Conservation (phyloP, 2,797 vertebrate genomes). For the Falco cherrug region DNA sequence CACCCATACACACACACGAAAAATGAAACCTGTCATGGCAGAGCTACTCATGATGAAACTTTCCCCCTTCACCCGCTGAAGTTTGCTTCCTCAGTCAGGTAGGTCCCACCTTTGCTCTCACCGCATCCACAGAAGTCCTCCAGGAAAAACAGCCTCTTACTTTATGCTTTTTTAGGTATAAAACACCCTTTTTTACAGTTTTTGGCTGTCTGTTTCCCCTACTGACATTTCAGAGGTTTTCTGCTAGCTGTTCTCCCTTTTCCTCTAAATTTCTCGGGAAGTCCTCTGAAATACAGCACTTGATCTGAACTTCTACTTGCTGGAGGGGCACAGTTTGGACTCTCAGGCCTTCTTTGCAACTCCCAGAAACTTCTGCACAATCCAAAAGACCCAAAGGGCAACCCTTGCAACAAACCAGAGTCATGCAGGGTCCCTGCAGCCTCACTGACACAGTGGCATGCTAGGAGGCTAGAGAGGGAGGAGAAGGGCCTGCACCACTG, state of each 20-base stretch:
- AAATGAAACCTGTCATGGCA: background rate
- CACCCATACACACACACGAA: background rate
- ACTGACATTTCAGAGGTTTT: background rate
- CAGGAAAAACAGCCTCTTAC: background rate
- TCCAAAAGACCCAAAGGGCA: background rate
- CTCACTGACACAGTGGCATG: accelerated
- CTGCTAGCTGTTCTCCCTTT: background rate
- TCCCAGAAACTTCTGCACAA: background rate
- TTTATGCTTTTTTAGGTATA: background rate
- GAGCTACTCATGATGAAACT: background rate
- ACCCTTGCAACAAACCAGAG: background rate
- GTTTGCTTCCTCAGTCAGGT: background rate
- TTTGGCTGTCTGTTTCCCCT: background rate
- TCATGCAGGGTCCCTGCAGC: accelerated
- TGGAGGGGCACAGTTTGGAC: background rate
- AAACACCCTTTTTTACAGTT: background rate
- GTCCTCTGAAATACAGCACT: background rate
- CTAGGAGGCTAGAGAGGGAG: background rate
- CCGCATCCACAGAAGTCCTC: background rate
- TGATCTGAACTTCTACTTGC: background rate
- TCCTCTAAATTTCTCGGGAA: background rate
- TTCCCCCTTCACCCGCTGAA: background rate
- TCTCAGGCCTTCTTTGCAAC: background rate
- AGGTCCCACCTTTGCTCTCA: background rate
- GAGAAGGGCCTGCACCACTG: background rate